Evolutionary conservation across 2,113 vertebrate species (phyloP).

Genomic region (Cricetomys ansorgei): DNA sequence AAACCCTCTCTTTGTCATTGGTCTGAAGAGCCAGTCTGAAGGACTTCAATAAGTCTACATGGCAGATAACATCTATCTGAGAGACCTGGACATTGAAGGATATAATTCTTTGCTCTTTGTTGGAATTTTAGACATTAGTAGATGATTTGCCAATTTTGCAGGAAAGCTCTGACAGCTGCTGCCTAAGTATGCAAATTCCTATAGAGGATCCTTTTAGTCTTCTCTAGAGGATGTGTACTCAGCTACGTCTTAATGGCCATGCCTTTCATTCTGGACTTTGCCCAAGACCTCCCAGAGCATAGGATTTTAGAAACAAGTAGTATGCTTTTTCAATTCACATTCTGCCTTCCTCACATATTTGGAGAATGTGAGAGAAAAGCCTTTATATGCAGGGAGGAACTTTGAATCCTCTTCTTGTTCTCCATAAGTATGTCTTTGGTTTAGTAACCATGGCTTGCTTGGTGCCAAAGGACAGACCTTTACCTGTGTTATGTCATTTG

Average conservation of each 20-base stretch:
- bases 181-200: not conserved
- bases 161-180: not conserved
- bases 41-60: not conserved
- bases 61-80: too few relatives aligned
- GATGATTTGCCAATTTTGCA: not conserved
- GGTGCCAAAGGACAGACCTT: not conserved
- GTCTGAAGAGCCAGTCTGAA: not conserved
- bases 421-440: not conserved
- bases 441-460: not conserved
- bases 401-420: not conserved
- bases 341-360: not conserved
- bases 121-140: not conserved
- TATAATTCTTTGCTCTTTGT: not conserved
- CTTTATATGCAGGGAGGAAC: not conserved
- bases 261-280: not conserved
- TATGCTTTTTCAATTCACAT: not conserved
- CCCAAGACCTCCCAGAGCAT: not conserved
- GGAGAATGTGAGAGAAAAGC: not conserved
- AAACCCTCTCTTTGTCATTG: not conserved
- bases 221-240: rapidly evolving
- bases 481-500: not conserved
- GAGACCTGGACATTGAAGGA: not conserved
- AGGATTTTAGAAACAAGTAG: not conserved
- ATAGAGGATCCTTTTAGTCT: not conserved
- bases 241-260: not conserved